Evolutionary conservation across 2,888 invertebrate species (phyloP), one percentile per base, ranked within the genome.

Genomic region (Rotaria socialis): DNA sequence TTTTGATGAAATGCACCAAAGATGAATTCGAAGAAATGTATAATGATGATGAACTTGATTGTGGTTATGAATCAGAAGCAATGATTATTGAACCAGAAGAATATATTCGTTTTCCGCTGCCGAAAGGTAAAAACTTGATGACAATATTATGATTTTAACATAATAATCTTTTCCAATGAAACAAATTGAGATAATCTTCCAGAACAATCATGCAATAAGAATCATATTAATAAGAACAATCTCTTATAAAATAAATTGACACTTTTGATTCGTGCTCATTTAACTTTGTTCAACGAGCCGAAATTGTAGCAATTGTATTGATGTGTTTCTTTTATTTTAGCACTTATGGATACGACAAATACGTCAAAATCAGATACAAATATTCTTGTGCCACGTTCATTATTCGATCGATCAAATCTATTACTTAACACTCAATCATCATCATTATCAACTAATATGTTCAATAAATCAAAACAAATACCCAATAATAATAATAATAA

Each of bases 341-440:
- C 47, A 67, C 67, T 85, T 58, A n/a, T 16, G 67, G 19, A 85
- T 35, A 27, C 80, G 43, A 86, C 60, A 27, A 75, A 80, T 60
- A 27, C 80, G 67, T 75, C 85, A 52, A 85, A 74, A 55, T 52
- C 56, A 19, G 35, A 56, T 74, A 16, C 55, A 85, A 85, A 94
- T 84, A 93, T 94, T 84, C 93, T 93, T 89, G 94, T 94, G 55
- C 95, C 95, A 35, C 93, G 94, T 88, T 95, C 95, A 5, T 91
- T 95, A 35, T 96, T 96, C 90, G 95, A 95, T 91, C 93, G 94
- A 19, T 94, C 94, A 0, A 93, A 94, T 0, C 24, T 67, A 67
- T 35, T 67, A 35, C 67, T 67, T 6, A 67, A 67, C 35, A 67
- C 27, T 67, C 67, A 67, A 35, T 35, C 67, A 67, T 67, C 67